Percentiles rank a stretch among this genome's conserved stretches.
phyloP scores from a whole-genome alignment of 2,888 invertebrate species.

The Acanthosepion esculentum region DNA sequence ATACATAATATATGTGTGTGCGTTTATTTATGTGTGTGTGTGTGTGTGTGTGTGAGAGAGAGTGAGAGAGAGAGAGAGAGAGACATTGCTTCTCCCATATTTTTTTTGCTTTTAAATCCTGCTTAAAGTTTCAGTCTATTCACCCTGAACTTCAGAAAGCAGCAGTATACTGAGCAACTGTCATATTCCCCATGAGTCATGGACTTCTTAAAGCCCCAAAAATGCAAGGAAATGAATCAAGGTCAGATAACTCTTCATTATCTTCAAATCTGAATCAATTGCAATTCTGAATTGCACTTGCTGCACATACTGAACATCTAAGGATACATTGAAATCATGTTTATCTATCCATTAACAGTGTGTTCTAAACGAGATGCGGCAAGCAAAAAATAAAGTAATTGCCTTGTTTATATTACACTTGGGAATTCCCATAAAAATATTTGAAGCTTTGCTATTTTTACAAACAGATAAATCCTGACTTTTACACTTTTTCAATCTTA shows the following conservation, averaged over 20 bases:
- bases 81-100: background rate
- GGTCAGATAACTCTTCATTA: background rate
- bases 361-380: too few species aligned
- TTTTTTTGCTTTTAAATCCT: too few species aligned
- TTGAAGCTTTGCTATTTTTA: too few species aligned
- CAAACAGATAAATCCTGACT: too few species aligned
- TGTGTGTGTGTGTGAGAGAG: too few species aligned
- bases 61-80: too few species aligned
- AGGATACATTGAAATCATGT: background rate
- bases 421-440: too few species aligned
- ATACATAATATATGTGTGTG: too few species aligned
- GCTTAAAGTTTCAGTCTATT: background rate
- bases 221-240: background rate
- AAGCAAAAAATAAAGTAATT: too few species aligned
- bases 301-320: background rate
- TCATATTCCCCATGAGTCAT: background rate
- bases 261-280: background rate
- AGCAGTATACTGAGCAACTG: background rate
- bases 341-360: background rate
- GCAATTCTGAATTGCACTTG: background rate
- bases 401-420: too few species aligned
- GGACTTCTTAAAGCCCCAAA: background rate
- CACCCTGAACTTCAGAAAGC: conserved; percentile 14
- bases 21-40: too few species aligned
- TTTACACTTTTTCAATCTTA: too few species aligned